Evolutionary conservation across 2,888 invertebrate genomes (phyloP), one percentile per base, ranked within the genome.

Genomic region (Stenoptilia bipunctidactyla): DNA sequence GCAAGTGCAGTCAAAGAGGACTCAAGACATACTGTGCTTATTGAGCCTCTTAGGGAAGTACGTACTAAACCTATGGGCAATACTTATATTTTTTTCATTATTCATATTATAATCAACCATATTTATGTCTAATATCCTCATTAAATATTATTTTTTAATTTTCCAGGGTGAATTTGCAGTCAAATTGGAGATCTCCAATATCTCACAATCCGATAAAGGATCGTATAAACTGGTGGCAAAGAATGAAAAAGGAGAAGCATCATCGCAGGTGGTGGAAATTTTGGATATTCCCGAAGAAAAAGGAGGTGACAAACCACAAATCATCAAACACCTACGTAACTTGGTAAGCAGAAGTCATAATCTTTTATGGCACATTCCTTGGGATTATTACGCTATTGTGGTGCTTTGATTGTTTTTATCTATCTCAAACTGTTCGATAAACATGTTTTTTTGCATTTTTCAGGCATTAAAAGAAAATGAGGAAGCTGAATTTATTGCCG

Each of bases 161-260:
- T 58, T 62, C 33, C 54, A 94, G 88, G 96, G 96, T 43, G 96
- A 96, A 85, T 97, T 94, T 58, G 88, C 92, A 44, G 90, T 96
- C 13, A 93, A 94, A 85, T 85, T 97, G 56, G 96, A 96, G 85
- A 96, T 97, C 53, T 90, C 91, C 49, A 92, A 93, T 58, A 90
- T 94, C 15, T 88, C 90, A 47, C 88, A 90, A 61, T 79, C 80
- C 13, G 96, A 97, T 69, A 94, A 93, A 72, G 96, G 96, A 50
- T 87, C 91, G 43, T 96, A 97, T 73, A 96, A 95, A 74, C 82
- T 96, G 53, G 89, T 96, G 4, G 96, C 96, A 15, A 94, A 92
- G 66, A 96, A 96, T 67, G 95, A 95, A 56, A 96, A 96, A 71
- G 96, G 96, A 48, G 94, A 96, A 72, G 95, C 94, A 10, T 90